Evolutionary conservation across 1,140 invertebrate species (phyloP), one percentile per base, ranked within the genome.

Genomic region (Mizuhopecten yessoensis): DNA sequence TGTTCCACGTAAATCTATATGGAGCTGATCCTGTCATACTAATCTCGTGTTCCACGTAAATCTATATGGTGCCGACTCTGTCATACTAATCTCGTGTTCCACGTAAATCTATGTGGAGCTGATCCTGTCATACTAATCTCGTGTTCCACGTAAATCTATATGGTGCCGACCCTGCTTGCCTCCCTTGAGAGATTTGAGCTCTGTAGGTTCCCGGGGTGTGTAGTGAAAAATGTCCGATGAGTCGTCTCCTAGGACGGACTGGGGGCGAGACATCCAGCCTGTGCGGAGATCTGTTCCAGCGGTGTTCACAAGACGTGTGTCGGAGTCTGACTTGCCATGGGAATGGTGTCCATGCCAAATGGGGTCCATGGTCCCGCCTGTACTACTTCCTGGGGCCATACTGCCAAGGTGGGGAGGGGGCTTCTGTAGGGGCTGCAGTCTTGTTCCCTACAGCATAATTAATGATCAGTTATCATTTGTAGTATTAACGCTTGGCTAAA

Each of bases 141-240:
- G 45, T 15, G 57, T 75, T 75, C 57, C 57, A 29, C 57, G 57
- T 75, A 75, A 75, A 75, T 75, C 57, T n/a, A 75, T 75, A 29
- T 75, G 45, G 20, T 90, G 88, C 23, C 75, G 92, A 34, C 88
- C 89, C 10, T 87, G 87, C 87, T 94, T 94, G 45, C 89, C 90
- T 88, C 90, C 89, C 91, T 92, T 94, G 88, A 94, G 89, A 89
- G 94, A 90, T 88, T 91, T 91, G n/a, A 94, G 93, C 87, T 94
- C 94, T 33, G 87, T 88, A n/a, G 34, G 91, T 34, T 92, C 91
- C 17, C 93, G 90, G 9, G 94, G 94, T 33, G 92, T 89, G 34
- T 88, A 91, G 34, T 87, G 34, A 86, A 34, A 57, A 33, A 45
- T 45, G n/a, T 93, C 94, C 7, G 36, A 90, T 39, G 86, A 49